A percentile compares a stretch with the other conserved stretches of the same genome.
Conservation (phyloP, 2,113 vertebrate genomes). For the Platanista minor region DNA sequence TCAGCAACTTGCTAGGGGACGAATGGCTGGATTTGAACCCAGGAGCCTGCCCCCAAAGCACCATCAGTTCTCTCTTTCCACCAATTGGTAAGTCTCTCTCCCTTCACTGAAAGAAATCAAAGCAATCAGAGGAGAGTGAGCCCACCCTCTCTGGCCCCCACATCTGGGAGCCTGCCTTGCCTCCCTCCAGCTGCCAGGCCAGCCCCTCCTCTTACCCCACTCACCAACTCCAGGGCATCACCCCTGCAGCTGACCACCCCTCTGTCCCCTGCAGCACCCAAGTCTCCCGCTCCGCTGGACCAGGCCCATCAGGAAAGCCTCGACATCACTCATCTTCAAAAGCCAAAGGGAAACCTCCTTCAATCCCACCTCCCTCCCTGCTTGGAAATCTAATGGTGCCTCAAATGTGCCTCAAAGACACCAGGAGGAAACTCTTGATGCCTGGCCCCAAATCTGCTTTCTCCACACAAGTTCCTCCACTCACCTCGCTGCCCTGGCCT, state of each 20-base stretch:
- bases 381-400: not conserved
- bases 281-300: no score
- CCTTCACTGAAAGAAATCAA: not conserved
- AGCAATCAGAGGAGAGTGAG: not conserved
- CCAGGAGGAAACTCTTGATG: not conserved
- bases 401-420: not conserved
- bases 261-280: fast-evolving
- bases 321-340: not conserved
- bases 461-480: not conserved
- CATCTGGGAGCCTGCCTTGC: not conserved
- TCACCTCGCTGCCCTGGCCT: fast-evolving
- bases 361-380: no score
- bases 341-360: not conserved
- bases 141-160: not conserved
- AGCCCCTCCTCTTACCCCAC: not conserved
- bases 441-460: not conserved
- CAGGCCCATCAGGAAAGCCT: not conserved
- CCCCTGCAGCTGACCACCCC: not conserved
- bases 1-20: not conserved
- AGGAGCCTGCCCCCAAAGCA: not conserved
- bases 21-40: not conserved
- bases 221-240: not conserved
- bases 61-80: not conserved
- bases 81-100: not conserved
- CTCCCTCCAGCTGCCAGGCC: not conserved